Evolutionary conservation across 2,797 vertebrate species (phyloP).

Genomic region (Anguilla megastoma): DNA sequence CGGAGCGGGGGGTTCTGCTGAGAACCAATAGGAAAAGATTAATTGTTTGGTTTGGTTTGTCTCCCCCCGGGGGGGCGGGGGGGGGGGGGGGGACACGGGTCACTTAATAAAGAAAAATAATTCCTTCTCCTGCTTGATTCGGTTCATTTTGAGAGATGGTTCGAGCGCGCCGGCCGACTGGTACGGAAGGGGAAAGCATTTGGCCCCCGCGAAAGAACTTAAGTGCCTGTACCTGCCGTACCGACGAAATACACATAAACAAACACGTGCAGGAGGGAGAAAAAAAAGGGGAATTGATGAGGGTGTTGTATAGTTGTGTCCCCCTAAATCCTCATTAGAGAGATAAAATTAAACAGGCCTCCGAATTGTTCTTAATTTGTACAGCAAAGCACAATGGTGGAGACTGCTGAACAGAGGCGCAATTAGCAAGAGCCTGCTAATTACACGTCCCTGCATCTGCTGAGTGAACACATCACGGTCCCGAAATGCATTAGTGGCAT

Average conservation of each 20-base stretch:
- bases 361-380: constrained; percentile 93
- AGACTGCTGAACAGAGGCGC: constrained; percentile 62
- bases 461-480: constrained; percentile 84
- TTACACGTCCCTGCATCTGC: constrained; percentile 81
- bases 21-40: constrained; percentile 93
- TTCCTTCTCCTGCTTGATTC: constrained; percentile 82
- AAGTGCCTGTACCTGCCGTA: constrained; percentile 53
- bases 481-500: constrained; percentile 79
- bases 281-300: constrained; percentile 69
- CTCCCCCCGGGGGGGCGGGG: constrained; percentile 62
- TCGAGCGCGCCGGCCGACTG: constrained; percentile 66
- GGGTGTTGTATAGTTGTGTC: constrained; percentile 74
- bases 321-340: constrained; percentile 87
- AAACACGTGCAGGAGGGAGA: constrained; percentile 59
- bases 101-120: constrained; percentile 99
- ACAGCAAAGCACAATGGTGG: constrained; percentile 71
- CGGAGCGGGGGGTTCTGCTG: constrained; percentile 68
- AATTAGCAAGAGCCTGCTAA: constrained; percentile 81
- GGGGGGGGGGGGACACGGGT: constrained; percentile 73
- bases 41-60: constrained; percentile 93
- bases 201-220: constrained; percentile 69
- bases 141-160: constrained; percentile 81
- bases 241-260: constrained; percentile 61
- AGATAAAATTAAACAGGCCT: constrained; percentile 77
- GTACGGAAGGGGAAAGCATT: constrained; percentile 51